Evolutionary conservation across 2,888 invertebrate genomes (phyloP), one percentile per base, ranked within the genome.

Genomic region (Diaperis boleti): DNA sequence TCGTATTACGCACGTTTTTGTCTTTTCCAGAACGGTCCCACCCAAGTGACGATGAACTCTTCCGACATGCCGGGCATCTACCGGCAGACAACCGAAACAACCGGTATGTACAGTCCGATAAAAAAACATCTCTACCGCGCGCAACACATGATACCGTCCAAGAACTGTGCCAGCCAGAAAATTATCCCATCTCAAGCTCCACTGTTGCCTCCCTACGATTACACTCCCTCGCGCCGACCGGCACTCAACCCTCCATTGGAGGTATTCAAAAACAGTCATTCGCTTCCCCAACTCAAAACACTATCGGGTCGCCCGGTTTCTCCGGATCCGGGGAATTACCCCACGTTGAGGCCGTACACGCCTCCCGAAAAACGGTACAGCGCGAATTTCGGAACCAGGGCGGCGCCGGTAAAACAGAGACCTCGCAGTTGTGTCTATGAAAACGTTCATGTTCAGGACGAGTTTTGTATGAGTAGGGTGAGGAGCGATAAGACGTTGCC

Each of bases 31-130:
- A 81, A 81, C 69, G 80, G 80, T 45, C 74, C 78, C 13, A 74
- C 74, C 35, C 79, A 79, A 68, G 70, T 75, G 52, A 74, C 73
- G 8, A 65, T 72, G 20, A 72, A 70, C 57, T 62, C 71, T 14
- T 56, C 70, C 10, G 77, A 78, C 54, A 68, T 76, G 64, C 75
- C 77, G 3, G 81, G 79, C 54, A 76, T 82, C 55, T 82, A 82
- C 65, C 76, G 81, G 3, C 82, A 82, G 70, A 81, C 80, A 5
- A 76, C 78, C 41, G 82, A 82, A 72, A 79, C 78, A 55, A 78
- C 80, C 69, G 82, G 82, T 82, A 82, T 70, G 82, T 82, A 81
- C 77, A 78, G 77, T 65, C 79, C 79, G 26, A 69, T 80, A 41
- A 79, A 78, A 72, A 79, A 79, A 65, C 77, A 78, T 64, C 66